A percentile compares a stretch with the other conserved stretches of the same genome.
phyloP scores from a whole-genome alignment of 2,888 invertebrate genomes.

The Trichogramma dendrolimi region DNA sequence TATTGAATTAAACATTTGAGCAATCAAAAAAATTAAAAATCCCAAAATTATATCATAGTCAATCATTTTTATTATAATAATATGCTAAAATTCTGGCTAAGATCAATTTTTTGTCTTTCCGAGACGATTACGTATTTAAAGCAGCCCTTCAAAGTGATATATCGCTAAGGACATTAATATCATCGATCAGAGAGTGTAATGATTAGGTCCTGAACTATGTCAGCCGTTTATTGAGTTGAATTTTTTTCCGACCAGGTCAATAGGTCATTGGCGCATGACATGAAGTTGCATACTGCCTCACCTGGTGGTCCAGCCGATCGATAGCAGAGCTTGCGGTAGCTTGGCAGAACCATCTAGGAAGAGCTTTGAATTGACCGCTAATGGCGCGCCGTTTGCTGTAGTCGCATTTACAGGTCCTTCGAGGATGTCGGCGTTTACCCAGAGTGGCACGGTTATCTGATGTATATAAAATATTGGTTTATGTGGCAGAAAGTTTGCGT shows the following conservation, averaged over 20 bases:
- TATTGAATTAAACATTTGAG: too few species aligned
- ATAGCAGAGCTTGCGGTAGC: slow-evolving; percentile 66
- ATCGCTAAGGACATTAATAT: too few species aligned
- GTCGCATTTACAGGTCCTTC: slow-evolving; percentile 67
- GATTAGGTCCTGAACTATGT: neutral
- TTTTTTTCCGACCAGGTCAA: neutral
- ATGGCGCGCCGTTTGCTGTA: slow-evolving; percentile 34
- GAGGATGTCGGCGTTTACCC: slow-evolving; percentile 86
- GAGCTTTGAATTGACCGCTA: slow-evolving; percentile 61
- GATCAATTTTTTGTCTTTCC: too few species aligned
- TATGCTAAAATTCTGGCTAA: too few species aligned
- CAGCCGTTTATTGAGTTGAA: neutral
- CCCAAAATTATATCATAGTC: too few species aligned
- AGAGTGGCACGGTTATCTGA: slow-evolving; percentile 70
- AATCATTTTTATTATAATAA: too few species aligned
- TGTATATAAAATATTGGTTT: slow-evolving; percentile 29
- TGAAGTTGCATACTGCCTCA: slow-evolving; percentile 41
- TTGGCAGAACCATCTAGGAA: slow-evolving; percentile 62
- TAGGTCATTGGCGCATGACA: too few species aligned
- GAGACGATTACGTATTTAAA: too few species aligned
- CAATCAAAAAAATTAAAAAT: too few species aligned
- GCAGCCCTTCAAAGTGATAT: too few species aligned
- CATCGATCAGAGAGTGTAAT: neutral
- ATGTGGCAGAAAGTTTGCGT: neutral
- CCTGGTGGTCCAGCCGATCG: slow-evolving; percentile 82